These are phyloP conservation scores for Sanderia malayensis DNA, from an alignment of 30 jellyfish, hydroid and myxozoan genomes.

Conservation along the genomic window DNA sequence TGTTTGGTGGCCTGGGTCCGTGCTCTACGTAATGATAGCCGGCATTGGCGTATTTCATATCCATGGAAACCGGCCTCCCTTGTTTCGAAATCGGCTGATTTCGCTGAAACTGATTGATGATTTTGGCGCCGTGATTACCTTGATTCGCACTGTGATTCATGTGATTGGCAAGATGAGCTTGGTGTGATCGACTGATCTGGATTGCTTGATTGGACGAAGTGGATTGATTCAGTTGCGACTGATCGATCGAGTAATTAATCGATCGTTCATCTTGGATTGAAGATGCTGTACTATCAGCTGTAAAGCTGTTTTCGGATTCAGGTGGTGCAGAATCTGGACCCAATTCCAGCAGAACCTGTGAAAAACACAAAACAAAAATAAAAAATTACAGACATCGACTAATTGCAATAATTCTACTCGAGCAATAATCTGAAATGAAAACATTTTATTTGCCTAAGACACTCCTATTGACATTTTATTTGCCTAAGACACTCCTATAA, in stretches of 20 bases:
- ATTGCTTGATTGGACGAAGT: conserved; percentile 18
- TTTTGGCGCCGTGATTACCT: conserved; percentile 8
- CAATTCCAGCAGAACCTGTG: conserved; percentile 79
- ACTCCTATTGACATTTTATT: too few species aligned
- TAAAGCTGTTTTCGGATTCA: conserved; percentile 63
- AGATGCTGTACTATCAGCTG: conserved; percentile 54
- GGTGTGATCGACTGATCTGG: conserved; percentile 10
- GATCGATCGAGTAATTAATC: conserved; percentile 16
- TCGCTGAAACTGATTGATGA: conserved; percentile 30
- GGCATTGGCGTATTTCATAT: conserved; percentile 48
- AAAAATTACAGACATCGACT: too few species aligned
- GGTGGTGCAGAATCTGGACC: conserved; percentile 91
- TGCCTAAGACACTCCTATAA: too few species aligned
- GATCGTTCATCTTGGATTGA: conserved; percentile 54
- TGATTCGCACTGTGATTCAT: conserved; percentile 9
- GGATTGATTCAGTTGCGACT: conserved; percentile 36
- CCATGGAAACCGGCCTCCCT: conserved; percentile 58
- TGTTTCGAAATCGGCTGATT: conserved; percentile 37
- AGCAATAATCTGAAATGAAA: too few species aligned
- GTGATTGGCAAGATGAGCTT: neutral
- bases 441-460: too few species aligned
- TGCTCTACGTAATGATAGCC: conserved; percentile 75
- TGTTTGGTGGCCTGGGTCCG: conserved; percentile 62
- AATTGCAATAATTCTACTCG: too few species aligned
- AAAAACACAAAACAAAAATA: too few species aligned